A percentile compares a stretch with the other conserved stretches of the same genome.
Conservation (phyloP, 2,797 vertebrate species). For the Hyperoplus immaculatus region DNA sequence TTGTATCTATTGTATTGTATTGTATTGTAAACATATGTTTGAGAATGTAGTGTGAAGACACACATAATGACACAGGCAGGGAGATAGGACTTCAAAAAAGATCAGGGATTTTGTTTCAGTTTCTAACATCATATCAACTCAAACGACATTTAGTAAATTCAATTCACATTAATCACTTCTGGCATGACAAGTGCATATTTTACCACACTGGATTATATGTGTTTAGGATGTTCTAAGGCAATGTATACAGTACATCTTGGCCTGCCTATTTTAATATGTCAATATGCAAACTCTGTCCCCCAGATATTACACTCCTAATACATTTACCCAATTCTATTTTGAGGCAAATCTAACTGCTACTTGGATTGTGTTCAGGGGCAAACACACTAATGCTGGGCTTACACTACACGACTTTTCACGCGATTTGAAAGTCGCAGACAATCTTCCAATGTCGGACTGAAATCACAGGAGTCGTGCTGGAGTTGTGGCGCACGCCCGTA, state of each 20-base stretch:
- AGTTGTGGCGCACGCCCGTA: too few species aligned
- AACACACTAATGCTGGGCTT: too few species aligned
- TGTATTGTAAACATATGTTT: background rate
- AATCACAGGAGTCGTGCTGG: too few species aligned
- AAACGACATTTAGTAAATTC: constrained; percentile 19
- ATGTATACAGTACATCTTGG: background rate
- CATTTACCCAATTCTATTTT: background rate
- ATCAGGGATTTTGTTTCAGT: background rate
- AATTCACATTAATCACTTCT: constrained; percentile 13
- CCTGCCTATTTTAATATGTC: background rate
- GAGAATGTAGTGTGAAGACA: constrained; percentile 2
- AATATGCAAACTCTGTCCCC: background rate
- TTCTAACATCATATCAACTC: constrained; percentile 19
- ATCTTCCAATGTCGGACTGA: too few species aligned
- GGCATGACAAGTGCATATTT: background rate
- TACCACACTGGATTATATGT: background rate
- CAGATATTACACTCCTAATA: background rate
- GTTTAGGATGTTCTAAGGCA: background rate
- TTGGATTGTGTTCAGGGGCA: background rate
- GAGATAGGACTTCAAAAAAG: background rate
- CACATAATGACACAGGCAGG: background rate
- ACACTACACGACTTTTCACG: too few species aligned
- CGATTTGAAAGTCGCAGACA: too few species aligned
- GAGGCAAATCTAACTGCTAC: background rate
- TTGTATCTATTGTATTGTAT: background rate